These are phyloP conservation scores for Leucophora obtusa DNA, from an alignment of 2,888 invertebrate species.

Conservation along the genomic window DNA sequence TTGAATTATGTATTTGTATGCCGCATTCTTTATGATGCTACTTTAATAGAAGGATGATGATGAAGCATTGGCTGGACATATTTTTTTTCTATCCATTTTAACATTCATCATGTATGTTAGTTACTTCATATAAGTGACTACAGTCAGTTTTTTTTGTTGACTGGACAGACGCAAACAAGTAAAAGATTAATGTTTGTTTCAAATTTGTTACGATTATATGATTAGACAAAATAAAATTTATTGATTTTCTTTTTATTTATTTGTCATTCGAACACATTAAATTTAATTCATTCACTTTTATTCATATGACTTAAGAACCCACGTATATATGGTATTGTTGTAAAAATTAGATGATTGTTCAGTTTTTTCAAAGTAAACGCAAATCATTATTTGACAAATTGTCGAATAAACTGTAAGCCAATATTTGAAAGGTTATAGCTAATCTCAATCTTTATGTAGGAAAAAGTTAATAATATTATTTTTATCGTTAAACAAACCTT, in stretches of 20 bases:
- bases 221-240: background rate
- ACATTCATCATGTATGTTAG: constrained; percentile 3
- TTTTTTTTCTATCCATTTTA: background rate
- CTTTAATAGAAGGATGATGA: background rate
- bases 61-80: constrained; percentile 23
- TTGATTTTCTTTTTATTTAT: background rate
- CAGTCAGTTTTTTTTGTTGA: background rate
- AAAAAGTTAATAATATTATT: too few relatives aligned
- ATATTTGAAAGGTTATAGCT: too few relatives aligned
- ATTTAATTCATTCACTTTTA: background rate
- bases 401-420: too few relatives aligned
- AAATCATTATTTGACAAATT: too few relatives aligned
- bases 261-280: background rate
- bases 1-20: constrained; percentile 53
- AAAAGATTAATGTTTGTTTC: constrained; percentile 43
- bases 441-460: too few relatives aligned
- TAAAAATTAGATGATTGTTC: background rate
- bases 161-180: background rate
- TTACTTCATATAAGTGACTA: background rate
- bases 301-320: background rate
- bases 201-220: constrained; percentile 15
- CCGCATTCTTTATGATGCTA: constrained; percentile 38
- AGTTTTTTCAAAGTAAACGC: background rate
- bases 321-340: background rate
- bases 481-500: too few relatives aligned